phyloP scores from a whole-genome alignment of 2,888 invertebrate species.

The Phytoseiulus persimilis region DNA sequence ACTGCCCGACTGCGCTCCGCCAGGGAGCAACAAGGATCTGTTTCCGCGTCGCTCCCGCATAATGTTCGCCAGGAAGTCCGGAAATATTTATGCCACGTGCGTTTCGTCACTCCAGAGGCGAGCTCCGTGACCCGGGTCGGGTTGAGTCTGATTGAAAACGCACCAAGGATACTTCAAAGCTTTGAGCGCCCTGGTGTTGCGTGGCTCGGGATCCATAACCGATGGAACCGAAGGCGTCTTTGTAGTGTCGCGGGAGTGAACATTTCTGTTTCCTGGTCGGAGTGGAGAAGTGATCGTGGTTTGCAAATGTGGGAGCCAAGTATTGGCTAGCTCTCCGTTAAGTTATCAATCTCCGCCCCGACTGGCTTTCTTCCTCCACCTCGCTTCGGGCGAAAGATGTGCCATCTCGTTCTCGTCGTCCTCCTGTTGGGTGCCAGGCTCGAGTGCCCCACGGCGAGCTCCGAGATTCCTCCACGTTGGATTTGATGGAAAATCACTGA shows the following conservation, averaged over 20 bases:
- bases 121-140: too few species aligned
- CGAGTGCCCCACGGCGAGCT: too few species aligned
- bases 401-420: background rate
- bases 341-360: background rate
- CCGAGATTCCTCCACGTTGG: too few species aligned
- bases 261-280: background rate
- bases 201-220: too few species aligned
- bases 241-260: background rate
- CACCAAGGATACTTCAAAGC: too few species aligned
- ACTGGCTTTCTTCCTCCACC: background rate
- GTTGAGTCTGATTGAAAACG: too few species aligned
- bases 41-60: too few species aligned
- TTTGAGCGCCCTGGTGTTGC: too few species aligned
- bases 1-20: background rate
- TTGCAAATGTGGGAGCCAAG: background rate
- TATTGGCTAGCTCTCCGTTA: background rate
- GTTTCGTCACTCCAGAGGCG: too few species aligned
- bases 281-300: background rate
- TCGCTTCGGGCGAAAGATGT: background rate
- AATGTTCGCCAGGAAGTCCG: too few species aligned
- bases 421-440: background rate
- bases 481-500: background rate
- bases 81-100: too few species aligned
- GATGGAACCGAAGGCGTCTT: too few species aligned
- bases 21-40: background rate